Evolutionary conservation across 2,113 vertebrate species (phyloP), one percentile per base, ranked within the genome.

Genomic region (Clarias batrachus): DNA sequence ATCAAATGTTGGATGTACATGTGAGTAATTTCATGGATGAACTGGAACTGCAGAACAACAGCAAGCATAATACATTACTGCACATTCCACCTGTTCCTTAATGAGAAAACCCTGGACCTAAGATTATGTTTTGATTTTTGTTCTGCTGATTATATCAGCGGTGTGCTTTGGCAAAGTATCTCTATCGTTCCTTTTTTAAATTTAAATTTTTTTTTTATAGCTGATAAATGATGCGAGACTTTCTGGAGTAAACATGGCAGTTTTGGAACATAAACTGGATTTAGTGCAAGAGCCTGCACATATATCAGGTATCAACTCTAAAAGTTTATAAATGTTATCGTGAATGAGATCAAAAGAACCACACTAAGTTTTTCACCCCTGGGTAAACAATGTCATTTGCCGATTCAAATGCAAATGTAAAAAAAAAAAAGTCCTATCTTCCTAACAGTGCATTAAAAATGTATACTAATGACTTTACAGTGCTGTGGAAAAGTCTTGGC

Each of bases 1-100:
- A 91, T 91, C 82, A 11, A 88, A 93, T 93, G 92, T 94, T 94
- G 90, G 93, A 94, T 94, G 91, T 91, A 93, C 92, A 93, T 90
- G 88, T 85, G 91, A 91, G 93, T 90, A 91, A 94, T 95, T 94
- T 94, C 93, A 95, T 83, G 93, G 92, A 91, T 94, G 92, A 94
- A 93, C 93, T 94, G 92, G 88, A 88, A 91, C 83, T 89, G 91
- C 91, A 90, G 91, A 93, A 92, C 92, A 93, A 94, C 91, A 94
- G 90, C 89, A 86, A 90, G 81, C 84, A 87, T 90, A 89, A 91
- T 89, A 66, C 89, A 90, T 86, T 89, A n/a, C 90, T 88, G 90
- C 89, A 87, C 87, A 90, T 92, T 94, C 91, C 92, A 94, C 93
- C 92, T 94, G 92, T 89, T 93, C 56, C 90, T 84, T 88, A 89